Evolutionary conservation across 2,113 vertebrate genomes (phyloP), one percentile per base, ranked within the genome.

Genomic region (Ciconia maguari): DNA sequence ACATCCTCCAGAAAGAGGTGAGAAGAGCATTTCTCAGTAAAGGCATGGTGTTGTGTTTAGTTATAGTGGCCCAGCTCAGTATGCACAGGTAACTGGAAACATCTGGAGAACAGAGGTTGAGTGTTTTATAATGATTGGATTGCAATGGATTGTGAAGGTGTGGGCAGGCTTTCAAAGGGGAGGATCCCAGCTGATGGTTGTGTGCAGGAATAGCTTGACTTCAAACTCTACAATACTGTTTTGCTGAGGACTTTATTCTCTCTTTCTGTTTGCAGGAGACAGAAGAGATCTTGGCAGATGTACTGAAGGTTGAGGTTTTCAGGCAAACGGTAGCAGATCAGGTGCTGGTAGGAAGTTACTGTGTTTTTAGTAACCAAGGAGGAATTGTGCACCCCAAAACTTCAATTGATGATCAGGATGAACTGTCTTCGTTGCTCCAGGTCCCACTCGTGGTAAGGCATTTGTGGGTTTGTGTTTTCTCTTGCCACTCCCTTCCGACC

Each of bases 231-330:
- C 7, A 6, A 0, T 20, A 6, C 36, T 0, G 0, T 51, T 68
- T 30, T 62, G 16, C 48, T 55, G 48, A 94, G 49, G 25, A 21
- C 34, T 91, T 89, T 46, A 10, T 84, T 42, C 24, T 79, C 22
- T 42, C 48, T 32, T 61, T 87, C 44, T 55, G 16, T 79, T 93
- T 87, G 58, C 85, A 99, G 99, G 99, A 99, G 89, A 99, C 99
- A 3, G 99, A 99, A 96, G 99, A 99, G 97, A 99, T 99, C 93
- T 97, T 99, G 79, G 99, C 99, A 18, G 99, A 99, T 95, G 98
- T 99, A 3, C 98, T 99, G 75, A 99, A 99, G 98, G 99, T 99
- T 62, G 99, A 99, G 95, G 99, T 99, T 60, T 99, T 99, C 98
- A 98, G 99, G 79, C 99, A 99, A 96, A 99, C 99, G 0, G 98